These are phyloP conservation scores for Oxyruncus cristatus DNA, from an alignment of 2,113 vertebrate species.

Conservation along the genomic window DNA sequence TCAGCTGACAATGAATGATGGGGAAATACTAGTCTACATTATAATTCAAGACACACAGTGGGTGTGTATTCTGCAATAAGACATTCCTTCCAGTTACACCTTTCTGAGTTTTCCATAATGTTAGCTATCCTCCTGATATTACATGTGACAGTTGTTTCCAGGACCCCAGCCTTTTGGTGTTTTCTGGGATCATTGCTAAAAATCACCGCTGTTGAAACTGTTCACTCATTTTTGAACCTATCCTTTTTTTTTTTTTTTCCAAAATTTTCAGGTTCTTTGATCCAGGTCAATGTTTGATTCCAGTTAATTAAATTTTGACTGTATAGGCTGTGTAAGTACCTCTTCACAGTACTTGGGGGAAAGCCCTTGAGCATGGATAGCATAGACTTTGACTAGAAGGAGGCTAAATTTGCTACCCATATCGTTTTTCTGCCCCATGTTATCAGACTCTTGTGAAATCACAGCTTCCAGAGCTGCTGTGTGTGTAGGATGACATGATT, in stretches of 20 bases:
- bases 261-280: neutral
- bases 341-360: neutral
- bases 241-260: neutral
- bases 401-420: neutral
- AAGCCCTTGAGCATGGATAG: neutral
- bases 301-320: neutral
- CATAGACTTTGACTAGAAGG: neutral
- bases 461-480: neutral
- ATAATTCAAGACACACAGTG: rapidly evolving
- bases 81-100: neutral
- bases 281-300: neutral
- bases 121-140: neutral
- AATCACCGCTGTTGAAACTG: neutral
- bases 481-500: neutral
- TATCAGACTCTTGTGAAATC: neutral
- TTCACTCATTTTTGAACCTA: neutral
- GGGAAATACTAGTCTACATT: neutral
- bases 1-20: neutral
- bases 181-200: neutral
- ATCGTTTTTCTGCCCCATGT: neutral
- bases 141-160: neutral
- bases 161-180: neutral
- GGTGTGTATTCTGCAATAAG: neutral
- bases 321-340: neutral
- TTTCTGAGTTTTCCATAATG: neutral